Evolutionary conservation across 2,797 vertebrate species (phyloP).

Genomic region (Cryptoprocta ferox): DNA sequence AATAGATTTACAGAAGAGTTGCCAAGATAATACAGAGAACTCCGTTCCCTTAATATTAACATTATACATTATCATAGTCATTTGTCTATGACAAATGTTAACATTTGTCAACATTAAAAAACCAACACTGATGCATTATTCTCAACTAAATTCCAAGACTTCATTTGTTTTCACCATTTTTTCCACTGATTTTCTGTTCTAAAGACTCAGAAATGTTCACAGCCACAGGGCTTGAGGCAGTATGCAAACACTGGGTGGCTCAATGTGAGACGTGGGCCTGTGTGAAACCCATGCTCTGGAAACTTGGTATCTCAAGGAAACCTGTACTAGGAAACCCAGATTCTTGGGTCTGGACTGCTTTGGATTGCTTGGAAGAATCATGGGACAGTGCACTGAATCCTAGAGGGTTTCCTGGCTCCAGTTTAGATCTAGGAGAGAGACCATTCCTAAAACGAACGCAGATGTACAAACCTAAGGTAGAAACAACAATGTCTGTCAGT

Average conservation of each 20-base stretch:
- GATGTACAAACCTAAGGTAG: background rate
- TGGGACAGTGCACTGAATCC: background rate
- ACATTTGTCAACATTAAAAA: conserved; percentile 33
- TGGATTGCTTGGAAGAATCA: background rate
- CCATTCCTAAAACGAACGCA: background rate
- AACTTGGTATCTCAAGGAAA: background rate
- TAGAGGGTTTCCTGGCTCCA: background rate
- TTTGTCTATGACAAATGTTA: too few species aligned
- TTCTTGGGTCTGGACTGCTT: background rate
- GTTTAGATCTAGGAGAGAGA: background rate
- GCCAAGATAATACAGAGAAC: background rate
- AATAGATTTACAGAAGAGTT: conserved; percentile 37
- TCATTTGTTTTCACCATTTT: background rate
- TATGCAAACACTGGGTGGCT: background rate
- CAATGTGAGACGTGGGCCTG: background rate
- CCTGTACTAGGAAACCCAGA: background rate
- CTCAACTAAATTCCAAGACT: conserved; percentile 12
- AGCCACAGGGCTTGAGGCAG: background rate
- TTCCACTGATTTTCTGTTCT: background rate
- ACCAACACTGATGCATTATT: background rate
- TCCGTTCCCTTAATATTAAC: background rate
- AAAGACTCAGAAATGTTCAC: background rate
- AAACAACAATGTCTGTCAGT: background rate
- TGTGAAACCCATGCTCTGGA: background rate
- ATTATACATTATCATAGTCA: background rate